phyloP scores from a whole-genome alignment of 2,888 invertebrate species.

The Limnephilus rhombicus region DNA sequence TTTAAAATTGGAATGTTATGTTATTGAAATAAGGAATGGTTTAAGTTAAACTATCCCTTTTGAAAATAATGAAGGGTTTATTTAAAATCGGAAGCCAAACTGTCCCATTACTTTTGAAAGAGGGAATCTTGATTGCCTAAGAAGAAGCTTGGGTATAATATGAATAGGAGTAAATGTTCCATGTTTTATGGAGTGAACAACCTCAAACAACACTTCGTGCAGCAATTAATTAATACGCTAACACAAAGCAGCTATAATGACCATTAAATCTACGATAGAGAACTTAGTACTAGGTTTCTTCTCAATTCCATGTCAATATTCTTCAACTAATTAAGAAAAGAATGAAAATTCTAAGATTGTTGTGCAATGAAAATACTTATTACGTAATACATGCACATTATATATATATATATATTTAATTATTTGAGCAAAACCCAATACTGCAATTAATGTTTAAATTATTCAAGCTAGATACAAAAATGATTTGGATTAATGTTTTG shows the following conservation, averaged over 20 bases:
- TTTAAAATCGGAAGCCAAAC: too few species aligned
- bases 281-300: background rate
- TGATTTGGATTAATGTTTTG: background rate
- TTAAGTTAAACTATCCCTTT: too few species aligned
- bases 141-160: background rate
- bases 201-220: background rate
- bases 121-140: too few species aligned
- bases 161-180: background rate
- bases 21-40: too few species aligned
- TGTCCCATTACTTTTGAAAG: too few species aligned
- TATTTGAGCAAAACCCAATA: background rate
- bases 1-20: too few species aligned
- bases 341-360: background rate
- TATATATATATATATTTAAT: background rate
- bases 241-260: slow-evolving; percentile 12
- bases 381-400: background rate
- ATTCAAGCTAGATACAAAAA: background rate
- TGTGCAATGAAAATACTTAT: background rate
- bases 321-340: background rate
- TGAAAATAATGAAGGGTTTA: too few species aligned
- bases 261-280: background rate
- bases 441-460: background rate
- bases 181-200: background rate
- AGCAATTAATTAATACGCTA: background rate
- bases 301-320: slow-evolving; percentile 6